Evolutionary conservation across 2,113 vertebrate genomes (phyloP), one percentile per base, ranked within the genome.

Genomic region (Eubucco bourcierii): DNA sequence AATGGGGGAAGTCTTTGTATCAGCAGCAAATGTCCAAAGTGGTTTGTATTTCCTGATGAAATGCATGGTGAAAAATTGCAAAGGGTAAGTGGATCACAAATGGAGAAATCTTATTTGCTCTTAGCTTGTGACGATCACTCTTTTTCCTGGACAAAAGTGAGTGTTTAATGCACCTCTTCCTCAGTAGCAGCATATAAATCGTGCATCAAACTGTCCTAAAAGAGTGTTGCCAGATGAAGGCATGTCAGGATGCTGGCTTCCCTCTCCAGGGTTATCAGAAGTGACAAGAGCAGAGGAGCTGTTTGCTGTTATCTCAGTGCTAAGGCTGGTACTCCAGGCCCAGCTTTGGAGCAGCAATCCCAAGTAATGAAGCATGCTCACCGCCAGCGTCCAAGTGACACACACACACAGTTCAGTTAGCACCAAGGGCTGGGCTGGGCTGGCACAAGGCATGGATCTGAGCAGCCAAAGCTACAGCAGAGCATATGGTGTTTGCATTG

Each of bases 321-420:
- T 39, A 2, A 28, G 15, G 1, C 37, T 23, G 60, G 4, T 39
- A 6, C 52, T 50, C 14, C 59, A 60, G 68, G 46, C 41, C 53
- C 34, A 21, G 29, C 2, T 29, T 24, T 0, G 8, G 37, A 91
- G 65, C 59, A 79, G 88, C 63, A 53, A 1, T 24, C 67, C 58
- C 77, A 24, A 4, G 11, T 3, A 7, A 31, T 5, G 31, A 20
- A 33, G 68, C 18, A 1, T 28, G 6, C 52, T 70, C 0, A 0
- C 13, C 31, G 47, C 4, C 74, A 25, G 59, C 16, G 66, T 20
- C 68, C 59, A 2, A 15, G 34, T 27, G 80, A 10, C 66, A 61
- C 12, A 4, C 24, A 13, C 24, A 15, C 55, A 12, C 0, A 0
- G 68, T 9, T 74, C 61, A 4, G 13, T 16, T 47, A 27, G 70